Evolutionary conservation across 2,797 vertebrate genomes (phyloP).

Genomic region (Prunella strophiata): DNA sequence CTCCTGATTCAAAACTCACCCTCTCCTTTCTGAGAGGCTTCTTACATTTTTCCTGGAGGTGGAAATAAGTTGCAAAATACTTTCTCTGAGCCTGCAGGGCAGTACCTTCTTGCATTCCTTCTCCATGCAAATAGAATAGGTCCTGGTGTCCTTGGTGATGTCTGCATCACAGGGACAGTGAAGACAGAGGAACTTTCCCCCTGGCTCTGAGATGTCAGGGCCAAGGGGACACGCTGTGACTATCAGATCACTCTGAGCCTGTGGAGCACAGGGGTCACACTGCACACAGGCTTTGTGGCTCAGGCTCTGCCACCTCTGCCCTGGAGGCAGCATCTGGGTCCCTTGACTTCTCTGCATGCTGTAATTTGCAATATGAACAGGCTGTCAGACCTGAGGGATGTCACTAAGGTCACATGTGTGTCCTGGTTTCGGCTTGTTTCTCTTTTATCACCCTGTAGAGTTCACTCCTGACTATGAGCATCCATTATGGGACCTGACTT

Average conservation of each 20-base stretch:
- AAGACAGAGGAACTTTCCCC: not conserved
- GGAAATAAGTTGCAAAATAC: not conserved
- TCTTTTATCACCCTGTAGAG: not conserved
- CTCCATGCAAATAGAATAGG: fast-evolving
- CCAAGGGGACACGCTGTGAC: too few species aligned
- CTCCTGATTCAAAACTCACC: not conserved
- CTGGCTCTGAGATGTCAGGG: not conserved
- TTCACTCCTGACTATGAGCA: not conserved
- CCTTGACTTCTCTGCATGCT: not conserved
- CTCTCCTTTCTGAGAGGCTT: not conserved
- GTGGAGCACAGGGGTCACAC: not conserved
- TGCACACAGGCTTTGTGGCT: not conserved
- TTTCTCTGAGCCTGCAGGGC: not conserved
- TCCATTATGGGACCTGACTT: fast-evolving
- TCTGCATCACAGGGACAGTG: fast-evolving
- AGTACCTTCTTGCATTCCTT: not conserved
- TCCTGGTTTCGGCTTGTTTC: not conserved
- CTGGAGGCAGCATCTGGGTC: not conserved
- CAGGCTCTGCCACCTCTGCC: not conserved
- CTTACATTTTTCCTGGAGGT: not conserved
- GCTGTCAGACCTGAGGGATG: not conserved
- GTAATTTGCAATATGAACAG: not conserved
- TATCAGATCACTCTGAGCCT: not conserved
- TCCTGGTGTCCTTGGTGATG: not conserved
- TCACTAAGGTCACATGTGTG: not conserved